These are phyloP conservation scores for Agelastica alni DNA, from an alignment of 2,888 invertebrate genomes.

Conservation along the genomic window DNA sequence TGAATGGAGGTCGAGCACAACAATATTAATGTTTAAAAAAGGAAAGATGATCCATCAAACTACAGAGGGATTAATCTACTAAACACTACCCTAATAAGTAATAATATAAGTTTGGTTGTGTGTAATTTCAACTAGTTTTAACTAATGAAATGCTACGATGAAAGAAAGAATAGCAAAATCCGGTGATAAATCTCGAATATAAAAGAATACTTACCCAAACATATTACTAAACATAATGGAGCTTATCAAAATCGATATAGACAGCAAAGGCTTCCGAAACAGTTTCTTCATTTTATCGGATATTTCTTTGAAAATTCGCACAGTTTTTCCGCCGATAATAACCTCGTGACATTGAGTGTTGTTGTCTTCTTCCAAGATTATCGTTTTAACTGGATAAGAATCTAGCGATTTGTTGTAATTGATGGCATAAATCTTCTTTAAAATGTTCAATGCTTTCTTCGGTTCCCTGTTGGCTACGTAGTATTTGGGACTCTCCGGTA, in stretches of 20 bases:
- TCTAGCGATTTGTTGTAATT: constrained; percentile 58
- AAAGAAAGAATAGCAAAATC: not conserved
- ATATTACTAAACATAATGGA: constrained; percentile 69
- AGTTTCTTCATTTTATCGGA: constrained; percentile 61
- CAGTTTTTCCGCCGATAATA: constrained; percentile 13
- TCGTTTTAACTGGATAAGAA: constrained; percentile 58
- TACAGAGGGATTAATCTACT: no score
- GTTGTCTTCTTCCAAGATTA: constrained; percentile 28
- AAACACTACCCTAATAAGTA: no score
- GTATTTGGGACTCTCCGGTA: constrained; percentile 83
- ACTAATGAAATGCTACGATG: no score
- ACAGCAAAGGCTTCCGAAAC: constrained; percentile 61
- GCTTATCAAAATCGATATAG: constrained; percentile 62
- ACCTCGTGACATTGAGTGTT: constrained; percentile 3
- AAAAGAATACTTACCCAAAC: constrained; percentile 63
- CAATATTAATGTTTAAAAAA: no score
- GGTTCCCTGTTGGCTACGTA: constrained; percentile 65
- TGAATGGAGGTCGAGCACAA: no score
- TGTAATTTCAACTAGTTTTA: no score
- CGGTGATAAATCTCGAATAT: not conserved
- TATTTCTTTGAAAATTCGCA: constrained; percentile 24
- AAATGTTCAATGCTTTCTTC: constrained; percentile 63
- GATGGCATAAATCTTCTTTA: constrained; percentile 64
- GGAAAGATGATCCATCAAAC: no score
- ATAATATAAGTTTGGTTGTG: no score